phyloP scores from a whole-genome alignment of 2,797 vertebrate genomes.

The Numenius phaeopus region DNA sequence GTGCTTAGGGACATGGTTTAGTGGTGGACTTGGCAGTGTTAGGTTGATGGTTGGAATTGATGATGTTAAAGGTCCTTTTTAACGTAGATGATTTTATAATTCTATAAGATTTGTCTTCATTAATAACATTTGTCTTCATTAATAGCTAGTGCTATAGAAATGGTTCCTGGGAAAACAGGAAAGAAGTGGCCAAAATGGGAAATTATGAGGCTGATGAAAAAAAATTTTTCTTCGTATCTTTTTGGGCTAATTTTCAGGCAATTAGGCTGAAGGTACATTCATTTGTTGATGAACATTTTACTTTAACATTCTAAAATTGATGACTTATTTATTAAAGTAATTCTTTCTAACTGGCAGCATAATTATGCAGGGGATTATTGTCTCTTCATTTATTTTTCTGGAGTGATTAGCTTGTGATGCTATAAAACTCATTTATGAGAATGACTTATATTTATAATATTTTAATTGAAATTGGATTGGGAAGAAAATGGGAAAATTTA shows the following conservation, averaged over 20 bases:
- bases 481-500: slow-evolving; percentile 59
- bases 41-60: too few relatives aligned
- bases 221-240: slow-evolving; percentile 1
- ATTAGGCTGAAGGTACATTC: slow-evolving; percentile 43
- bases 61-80: too few relatives aligned
- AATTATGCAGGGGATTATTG: slow-evolving; percentile 65
- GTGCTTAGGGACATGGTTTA: too few relatives aligned
- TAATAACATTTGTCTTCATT: not conserved
- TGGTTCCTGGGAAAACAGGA: not conserved
- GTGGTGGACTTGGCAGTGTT: too few relatives aligned
- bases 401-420: slow-evolving; percentile 53
- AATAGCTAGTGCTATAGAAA: not conserved
- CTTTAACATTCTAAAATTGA: slow-evolving; percentile 38
- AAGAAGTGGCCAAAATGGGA: not conserved
- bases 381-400: slow-evolving; percentile 54
- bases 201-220: not conserved
- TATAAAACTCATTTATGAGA: slow-evolving; percentile 47
- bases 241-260: slow-evolving; percentile 44
- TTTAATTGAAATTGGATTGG: slow-evolving; percentile 61
- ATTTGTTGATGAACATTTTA: slow-evolving; percentile 16
- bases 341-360: slow-evolving; percentile 35
- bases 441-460: slow-evolving; percentile 59
- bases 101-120: not conserved
- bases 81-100: too few relatives aligned
- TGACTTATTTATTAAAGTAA: slow-evolving; percentile 58